Conservation (phyloP, 1,140 invertebrate genomes). For the Eriosoma lanigerum region DNA sequence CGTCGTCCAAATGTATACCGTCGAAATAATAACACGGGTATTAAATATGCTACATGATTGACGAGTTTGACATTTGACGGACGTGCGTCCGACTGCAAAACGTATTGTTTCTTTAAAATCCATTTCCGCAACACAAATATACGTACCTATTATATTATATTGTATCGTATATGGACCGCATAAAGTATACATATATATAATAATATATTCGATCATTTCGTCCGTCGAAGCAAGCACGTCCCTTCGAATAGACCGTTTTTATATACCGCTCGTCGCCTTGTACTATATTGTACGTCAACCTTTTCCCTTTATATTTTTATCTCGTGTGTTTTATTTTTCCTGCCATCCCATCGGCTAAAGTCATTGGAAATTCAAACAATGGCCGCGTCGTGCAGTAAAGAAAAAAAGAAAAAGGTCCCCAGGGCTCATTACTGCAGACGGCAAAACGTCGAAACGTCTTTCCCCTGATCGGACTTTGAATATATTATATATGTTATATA, state of each 20-base stretch:
- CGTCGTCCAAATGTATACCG: too few relatives aligned
- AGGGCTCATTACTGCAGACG: slow-evolving; percentile 32
- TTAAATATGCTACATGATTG: too few relatives aligned
- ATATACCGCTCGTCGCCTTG: not conserved
- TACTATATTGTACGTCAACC: not conserved
- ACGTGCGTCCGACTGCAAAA: too few relatives aligned
- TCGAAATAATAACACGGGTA: too few relatives aligned
- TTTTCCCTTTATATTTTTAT: slow-evolving; percentile 14
- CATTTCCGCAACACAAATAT: too few relatives aligned
- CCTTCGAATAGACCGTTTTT: not conserved
- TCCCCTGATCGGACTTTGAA: slow-evolving; percentile 50
- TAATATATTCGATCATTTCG: too few relatives aligned
- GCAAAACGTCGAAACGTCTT: slow-evolving; percentile 43
- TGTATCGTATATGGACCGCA: too few relatives aligned
- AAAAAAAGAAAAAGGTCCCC: slow-evolving; percentile 33
- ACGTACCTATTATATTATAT: too few relatives aligned
- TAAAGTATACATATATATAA: too few relatives aligned
- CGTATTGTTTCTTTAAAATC: too few relatives aligned
- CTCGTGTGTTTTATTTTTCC: too few relatives aligned
- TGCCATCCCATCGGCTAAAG: not conserved
- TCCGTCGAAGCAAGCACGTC: not conserved
- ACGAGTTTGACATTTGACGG: too few relatives aligned
- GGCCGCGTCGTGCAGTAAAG: not conserved
- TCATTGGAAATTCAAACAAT: slow-evolving; percentile 43
- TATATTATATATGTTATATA: not conserved